Percentiles rank a stretch among this genome's conserved stretches.
Evolutionary conservation across 2,888 invertebrate genomes (phyloP).

Genomic region (Diaperis boleti): DNA sequence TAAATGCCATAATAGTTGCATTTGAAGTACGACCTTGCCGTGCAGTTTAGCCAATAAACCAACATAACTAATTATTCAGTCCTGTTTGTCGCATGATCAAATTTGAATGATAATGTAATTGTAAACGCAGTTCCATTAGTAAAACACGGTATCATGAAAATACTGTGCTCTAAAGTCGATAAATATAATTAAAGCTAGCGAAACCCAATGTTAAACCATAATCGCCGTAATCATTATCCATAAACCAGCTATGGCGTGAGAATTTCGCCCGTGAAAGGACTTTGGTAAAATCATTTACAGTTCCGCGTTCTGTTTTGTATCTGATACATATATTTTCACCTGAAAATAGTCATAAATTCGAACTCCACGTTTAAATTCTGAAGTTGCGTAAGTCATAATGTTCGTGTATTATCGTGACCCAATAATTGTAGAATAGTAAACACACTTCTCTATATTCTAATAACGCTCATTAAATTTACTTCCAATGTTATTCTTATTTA

Average conservation of each 20-base stretch:
- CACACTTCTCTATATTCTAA: no score
- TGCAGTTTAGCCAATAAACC: no score
- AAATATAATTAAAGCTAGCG: constrained; percentile 37
- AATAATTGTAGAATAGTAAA: no score
- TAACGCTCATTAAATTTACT: no score
- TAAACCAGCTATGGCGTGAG: constrained; percentile 33
- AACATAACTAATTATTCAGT: background rate
- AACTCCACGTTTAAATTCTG: background rate
- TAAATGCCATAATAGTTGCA: constrained; percentile 3
- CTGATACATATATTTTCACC: constrained; percentile 22
- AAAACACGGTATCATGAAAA: constrained; percentile 9
- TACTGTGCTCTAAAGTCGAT: constrained; percentile 9
- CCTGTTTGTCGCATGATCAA: constrained; percentile 3
- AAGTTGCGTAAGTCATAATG: constrained; percentile 5
- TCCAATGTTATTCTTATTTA: no score
- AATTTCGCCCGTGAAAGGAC: constrained; percentile 45
- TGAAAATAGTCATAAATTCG: constrained; percentile 3
- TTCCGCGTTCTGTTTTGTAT: constrained; percentile 44
- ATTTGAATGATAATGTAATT: background rate
- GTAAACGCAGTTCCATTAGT: constrained; percentile 15
- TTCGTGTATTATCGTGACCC: no score
- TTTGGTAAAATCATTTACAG: constrained; percentile 37
- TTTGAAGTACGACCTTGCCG: constrained; percentile 13
- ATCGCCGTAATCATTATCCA: constrained; percentile 26
- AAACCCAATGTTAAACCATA: constrained; percentile 18